These are phyloP conservation scores for Microcebus murinus DNA, from an alignment of 2,113 vertebrate species.

Conservation along the genomic window DNA sequence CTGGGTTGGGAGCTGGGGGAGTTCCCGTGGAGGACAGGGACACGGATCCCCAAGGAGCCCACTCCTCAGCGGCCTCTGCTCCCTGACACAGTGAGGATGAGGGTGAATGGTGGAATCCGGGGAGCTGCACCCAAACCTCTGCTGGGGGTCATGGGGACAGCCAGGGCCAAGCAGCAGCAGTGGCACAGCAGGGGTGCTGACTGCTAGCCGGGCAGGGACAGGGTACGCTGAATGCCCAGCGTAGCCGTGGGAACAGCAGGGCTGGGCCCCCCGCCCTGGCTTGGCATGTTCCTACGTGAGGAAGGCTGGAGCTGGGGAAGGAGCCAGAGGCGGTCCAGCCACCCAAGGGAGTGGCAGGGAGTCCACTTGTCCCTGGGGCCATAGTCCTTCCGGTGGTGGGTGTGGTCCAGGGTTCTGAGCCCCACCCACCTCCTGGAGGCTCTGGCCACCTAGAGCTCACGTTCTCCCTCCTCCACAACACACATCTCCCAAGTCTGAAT, in stretches of 20 bases:
- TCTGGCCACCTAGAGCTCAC: not conserved
- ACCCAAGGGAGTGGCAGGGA: not conserved
- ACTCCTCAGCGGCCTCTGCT: not conserved
- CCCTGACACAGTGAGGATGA: too few relatives aligned
- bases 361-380: not conserved
- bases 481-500: not conserved
- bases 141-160: rapidly evolving
- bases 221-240: not conserved
- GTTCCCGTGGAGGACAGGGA: not conserved
- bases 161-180: too few relatives aligned
- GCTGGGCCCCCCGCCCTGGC: not conserved
- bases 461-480: not conserved
- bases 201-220: not conserved
- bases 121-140: not conserved
- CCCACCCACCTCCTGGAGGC: not conserved
- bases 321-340: not conserved
- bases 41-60: too few relatives aligned
- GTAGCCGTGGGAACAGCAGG: not conserved
- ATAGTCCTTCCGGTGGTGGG: not conserved
- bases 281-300: rapidly evolving
- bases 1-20: not conserved
- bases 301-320: not conserved
- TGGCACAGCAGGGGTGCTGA: not conserved
- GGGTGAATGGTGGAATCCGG: not conserved
- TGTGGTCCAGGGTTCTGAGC: not conserved